Base-by-base conservation (phyloP, 2,888 invertebrate species). In the Plebejus argus region DNA sequence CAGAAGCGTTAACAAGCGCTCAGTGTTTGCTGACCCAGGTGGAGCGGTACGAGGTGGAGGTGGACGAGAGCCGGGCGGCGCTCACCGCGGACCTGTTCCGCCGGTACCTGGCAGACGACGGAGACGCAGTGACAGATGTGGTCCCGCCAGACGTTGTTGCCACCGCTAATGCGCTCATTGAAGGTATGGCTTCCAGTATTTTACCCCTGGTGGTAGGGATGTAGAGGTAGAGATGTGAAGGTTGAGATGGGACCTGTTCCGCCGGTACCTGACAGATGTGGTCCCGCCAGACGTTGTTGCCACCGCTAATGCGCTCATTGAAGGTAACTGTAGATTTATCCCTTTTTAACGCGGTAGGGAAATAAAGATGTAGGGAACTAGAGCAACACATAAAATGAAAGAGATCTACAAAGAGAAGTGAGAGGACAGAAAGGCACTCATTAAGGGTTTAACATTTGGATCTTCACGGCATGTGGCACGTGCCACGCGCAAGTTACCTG, bases 41-140 rank as follows among this genome's bases (percentile, higher is more conserved):
- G 95, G 97, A 96, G 88, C 96, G 97, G 87, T 99, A 98, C 95
- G 99, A 99, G 94, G 96, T 99, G 86, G 98, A 98, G 89, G 96
- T 97, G 89, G 98, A 98, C 93, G 98, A 98, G 94, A 96, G 97
- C 89, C 95, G 99, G 80, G 95, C 95, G 85, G 96, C 96, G 85
- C 95, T 97, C 89, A 98, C 98, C 79, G 90, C 91, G 78, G 95
- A 95, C 82, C 94, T 96, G 84, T 95, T 95, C 84, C 92, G 94
- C 78, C 89, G 93, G 81, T 96, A 95, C 87, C 90, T 96, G 84
- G 85, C 88, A 12, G 92, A 91, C 23, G 89, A 93, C 87, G 90
- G 85, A n/a, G 89, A 90, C 49, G 87, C 94, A 70, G 94, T 95
- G 83, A 90, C 86, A 76, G 93, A 90, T 81, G 91, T 92, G 76